phyloP scores from a whole-genome alignment of 2,113 vertebrate species.

The Isurus oxyrinchus region DNA sequence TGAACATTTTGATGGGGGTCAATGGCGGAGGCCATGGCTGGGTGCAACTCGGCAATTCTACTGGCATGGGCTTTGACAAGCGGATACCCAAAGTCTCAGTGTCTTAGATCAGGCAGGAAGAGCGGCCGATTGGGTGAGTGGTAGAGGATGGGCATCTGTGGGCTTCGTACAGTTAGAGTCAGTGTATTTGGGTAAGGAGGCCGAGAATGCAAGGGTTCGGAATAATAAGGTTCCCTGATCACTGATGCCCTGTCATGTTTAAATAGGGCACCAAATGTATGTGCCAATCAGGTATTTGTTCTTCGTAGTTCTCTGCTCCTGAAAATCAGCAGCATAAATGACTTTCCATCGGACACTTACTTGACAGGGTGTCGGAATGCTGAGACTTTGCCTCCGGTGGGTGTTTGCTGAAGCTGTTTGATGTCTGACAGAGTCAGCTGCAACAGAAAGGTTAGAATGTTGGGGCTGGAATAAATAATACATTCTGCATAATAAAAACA shows the following conservation, averaged over 20 bases:
- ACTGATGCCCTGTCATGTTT: background rate
- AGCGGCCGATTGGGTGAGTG: background rate
- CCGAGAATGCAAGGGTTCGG: background rate
- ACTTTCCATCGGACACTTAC: background rate
- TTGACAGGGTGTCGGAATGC: constrained; percentile 14
- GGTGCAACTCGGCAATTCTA: background rate
- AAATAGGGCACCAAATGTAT: background rate
- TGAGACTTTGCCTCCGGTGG: background rate
- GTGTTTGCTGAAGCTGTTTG: background rate
- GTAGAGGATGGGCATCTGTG: background rate
- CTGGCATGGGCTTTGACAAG: background rate
- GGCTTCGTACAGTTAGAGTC: background rate
- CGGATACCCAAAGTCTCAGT: background rate
- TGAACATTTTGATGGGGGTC: background rate
- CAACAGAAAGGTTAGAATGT: background rate
- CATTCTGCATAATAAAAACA: background rate
- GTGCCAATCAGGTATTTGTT: background rate
- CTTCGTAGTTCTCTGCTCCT: background rate
- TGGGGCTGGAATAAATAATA: background rate
- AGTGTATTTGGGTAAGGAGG: background rate
- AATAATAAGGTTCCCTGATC: background rate
- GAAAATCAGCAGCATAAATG: background rate
- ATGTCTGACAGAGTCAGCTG: background rate
- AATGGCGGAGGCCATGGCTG: background rate
- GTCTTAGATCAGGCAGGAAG: background rate